These are phyloP conservation scores for Heliconius hermathena DNA, from an alignment of 1,140 invertebrate species.

Conservation along the genomic window DNA sequence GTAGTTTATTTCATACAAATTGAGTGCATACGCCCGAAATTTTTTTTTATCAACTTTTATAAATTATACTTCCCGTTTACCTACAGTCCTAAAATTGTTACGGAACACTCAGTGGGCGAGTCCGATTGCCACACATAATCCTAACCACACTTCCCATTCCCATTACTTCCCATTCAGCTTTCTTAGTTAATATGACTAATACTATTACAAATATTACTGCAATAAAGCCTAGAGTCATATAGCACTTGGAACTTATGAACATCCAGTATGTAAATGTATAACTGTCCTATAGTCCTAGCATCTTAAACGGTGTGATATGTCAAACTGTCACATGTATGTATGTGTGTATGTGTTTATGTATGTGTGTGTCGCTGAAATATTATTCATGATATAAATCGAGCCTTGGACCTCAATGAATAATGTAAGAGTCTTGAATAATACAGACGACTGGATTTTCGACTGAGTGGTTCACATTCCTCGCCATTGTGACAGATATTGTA, in stretches of 20 bases:
- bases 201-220: too few relatives aligned
- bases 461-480: background rate
- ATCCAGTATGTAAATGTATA: background rate
- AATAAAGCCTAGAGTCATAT: background rate
- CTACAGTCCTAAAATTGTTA: too few relatives aligned
- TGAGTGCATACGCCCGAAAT: too few relatives aligned
- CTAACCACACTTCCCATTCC: too few relatives aligned
- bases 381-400: slow-evolving; percentile 14
- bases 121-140: too few relatives aligned
- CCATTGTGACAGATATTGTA: slow-evolving; percentile 7
- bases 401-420: slow-evolving; percentile 12
- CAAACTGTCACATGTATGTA: slow-evolving; percentile 7
- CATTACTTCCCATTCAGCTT: too few relatives aligned
- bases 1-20: too few relatives aligned
- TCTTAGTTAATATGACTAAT: too few relatives aligned
- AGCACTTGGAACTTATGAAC: background rate
- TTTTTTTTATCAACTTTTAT: too few relatives aligned
- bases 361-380: background rate
- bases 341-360: background rate
- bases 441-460: background rate
- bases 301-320: background rate
- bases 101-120: too few relatives aligned
- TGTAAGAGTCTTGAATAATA: slow-evolving; percentile 4
- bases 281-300: background rate
- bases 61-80: too few relatives aligned